Percentiles rank a stretch among this genome's conserved stretches.
phyloP scores from a whole-genome alignment of 2,113 vertebrate species.

The Urocynchramus pylzowi region DNA sequence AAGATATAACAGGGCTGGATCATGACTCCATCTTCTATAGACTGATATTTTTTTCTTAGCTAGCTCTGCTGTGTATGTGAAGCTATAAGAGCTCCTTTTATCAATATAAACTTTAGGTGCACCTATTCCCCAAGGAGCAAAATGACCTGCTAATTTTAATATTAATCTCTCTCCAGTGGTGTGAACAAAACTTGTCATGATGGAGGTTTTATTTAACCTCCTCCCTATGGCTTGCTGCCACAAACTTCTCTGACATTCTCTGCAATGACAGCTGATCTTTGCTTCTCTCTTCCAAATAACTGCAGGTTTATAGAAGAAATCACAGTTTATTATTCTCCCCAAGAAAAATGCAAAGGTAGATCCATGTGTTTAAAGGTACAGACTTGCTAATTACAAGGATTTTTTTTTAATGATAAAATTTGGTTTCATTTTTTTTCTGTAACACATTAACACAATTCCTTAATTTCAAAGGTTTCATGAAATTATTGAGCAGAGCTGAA shows the following conservation, averaged over 20 bases:
- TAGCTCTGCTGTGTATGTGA: background rate
- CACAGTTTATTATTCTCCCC: background rate
- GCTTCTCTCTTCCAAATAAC: background rate
- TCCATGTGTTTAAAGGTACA: background rate
- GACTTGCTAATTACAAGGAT: background rate
- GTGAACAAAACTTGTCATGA: background rate
- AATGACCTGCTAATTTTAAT: background rate
- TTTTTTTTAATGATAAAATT: background rate
- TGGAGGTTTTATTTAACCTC: background rate
- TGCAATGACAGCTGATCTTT: background rate
- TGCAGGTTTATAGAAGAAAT: background rate
- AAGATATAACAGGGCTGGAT: background rate
- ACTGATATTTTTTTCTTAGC: background rate
- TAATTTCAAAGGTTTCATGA: background rate
- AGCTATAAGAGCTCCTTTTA: background rate
- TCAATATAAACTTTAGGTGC: background rate
- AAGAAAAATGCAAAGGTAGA: background rate
- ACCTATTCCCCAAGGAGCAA: background rate
- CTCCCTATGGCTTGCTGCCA: background rate
- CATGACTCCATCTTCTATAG: rapidly evolving
- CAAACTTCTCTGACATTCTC: background rate
- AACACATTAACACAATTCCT: background rate
- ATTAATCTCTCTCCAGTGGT: background rate
- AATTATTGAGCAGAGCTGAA: background rate
- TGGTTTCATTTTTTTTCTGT: background rate